Percentiles rank a stretch among this genome's conserved stretches.
These are phyloP conservation scores for Sylvia atricapilla DNA, from an alignment of 2,113 vertebrate species.

Conservation along the genomic window DNA sequence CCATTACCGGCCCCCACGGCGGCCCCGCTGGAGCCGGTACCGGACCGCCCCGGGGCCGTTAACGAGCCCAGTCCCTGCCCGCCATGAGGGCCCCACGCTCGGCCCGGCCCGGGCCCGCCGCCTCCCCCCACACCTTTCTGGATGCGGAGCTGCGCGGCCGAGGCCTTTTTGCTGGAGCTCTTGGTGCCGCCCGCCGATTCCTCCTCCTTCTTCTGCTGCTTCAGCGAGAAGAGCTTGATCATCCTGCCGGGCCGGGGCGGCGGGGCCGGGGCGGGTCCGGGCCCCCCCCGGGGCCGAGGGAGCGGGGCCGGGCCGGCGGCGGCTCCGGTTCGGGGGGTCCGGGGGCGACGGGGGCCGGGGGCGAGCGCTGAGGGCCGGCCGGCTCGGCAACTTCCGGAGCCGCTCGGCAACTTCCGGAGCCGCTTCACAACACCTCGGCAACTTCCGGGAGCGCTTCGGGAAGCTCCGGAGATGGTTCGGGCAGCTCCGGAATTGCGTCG, in stretches of 20 bases:
- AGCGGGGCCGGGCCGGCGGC: constrained; percentile 22
- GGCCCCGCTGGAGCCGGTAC: neutral
- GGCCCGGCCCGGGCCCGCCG: too few species aligned
- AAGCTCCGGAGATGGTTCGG: neutral
- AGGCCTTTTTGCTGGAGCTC: constrained; percentile 89
- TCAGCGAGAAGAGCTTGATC: constrained; percentile 97
- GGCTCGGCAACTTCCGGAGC: constrained; percentile 67
- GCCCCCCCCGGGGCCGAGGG: neutral
- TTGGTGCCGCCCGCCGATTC: constrained; percentile 93
- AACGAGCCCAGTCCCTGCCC: neutral
- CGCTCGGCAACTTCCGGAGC: constrained; percentile 66
- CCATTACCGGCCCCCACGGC: neutral
- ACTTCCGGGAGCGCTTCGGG: neutral
- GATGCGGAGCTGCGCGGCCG: constrained; percentile 93
- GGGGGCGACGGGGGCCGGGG: neutral
- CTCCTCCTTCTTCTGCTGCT: constrained; percentile 99
- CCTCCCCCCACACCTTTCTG: constrained; percentile 83
- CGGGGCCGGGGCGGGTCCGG: neutral
- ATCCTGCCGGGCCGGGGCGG: constrained; percentile 69
- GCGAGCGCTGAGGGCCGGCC: neutral
- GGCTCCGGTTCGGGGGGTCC: neutral
- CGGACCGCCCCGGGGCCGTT: neutral
- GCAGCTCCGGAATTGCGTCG: neutral
- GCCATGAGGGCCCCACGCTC: neutral
- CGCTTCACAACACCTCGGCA: neutral